These are phyloP conservation scores for Catocala nupta DNA, from an alignment of 2,888 invertebrate genomes.

Conservation along the genomic window DNA sequence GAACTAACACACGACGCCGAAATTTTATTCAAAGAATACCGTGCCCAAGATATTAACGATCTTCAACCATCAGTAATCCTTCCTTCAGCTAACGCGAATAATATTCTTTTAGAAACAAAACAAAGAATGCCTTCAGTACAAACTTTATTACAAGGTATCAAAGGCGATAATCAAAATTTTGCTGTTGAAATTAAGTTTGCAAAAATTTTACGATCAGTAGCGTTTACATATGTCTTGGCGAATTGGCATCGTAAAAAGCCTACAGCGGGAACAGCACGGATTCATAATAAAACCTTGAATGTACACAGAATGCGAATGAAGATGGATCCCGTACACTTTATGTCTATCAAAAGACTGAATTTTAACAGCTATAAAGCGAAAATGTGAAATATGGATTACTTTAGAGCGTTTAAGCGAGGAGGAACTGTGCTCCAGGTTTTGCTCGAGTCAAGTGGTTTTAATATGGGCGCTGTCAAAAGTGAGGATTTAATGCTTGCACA, in stretches of 20 bases:
- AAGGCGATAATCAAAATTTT: slow-evolving; percentile 12
- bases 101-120: slow-evolving; percentile 39
- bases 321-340: slow-evolving; percentile 39
- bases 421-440: slow-evolving; percentile 9
- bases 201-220: slow-evolving; percentile 47
- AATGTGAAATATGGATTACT: slow-evolving; percentile 40
- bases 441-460: slow-evolving; percentile 9
- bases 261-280: slow-evolving; percentile 51
- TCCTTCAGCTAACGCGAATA: slow-evolving; percentile 47
- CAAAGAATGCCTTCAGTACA: neutral
- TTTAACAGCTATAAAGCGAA: slow-evolving; percentile 43
- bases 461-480: neutral
- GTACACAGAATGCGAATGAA: slow-evolving; percentile 51
- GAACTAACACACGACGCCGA: slow-evolving; percentile 37
- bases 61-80: slow-evolving; percentile 48
- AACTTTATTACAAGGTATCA: slow-evolving; percentile 16
- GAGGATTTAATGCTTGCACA: slow-evolving; percentile 1
- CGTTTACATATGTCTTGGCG: slow-evolving; percentile 56
- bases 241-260: slow-evolving; percentile 57
- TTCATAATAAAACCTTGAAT: slow-evolving; percentile 57
- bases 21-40: slow-evolving; percentile 50
- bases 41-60: slow-evolving; percentile 47
- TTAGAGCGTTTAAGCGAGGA: slow-evolving; percentile 18
- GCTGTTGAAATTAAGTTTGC: slow-evolving; percentile 1
- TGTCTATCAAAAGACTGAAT: slow-evolving; percentile 44